Conservation (phyloP, 2,888 invertebrate species). For the Thyatira batis region DNA sequence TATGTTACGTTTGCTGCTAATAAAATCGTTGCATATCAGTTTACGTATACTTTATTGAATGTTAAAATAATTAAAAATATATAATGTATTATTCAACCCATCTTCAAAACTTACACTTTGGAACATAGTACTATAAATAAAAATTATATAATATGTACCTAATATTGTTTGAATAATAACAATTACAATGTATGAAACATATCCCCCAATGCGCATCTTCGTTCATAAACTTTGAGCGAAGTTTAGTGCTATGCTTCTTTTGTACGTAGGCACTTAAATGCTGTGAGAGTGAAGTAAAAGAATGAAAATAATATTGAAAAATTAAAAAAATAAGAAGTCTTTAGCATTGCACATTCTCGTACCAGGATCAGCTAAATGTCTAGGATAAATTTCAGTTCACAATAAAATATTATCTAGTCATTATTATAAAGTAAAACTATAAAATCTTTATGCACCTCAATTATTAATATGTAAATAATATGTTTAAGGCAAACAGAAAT, state of each 20-base stretch:
- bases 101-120: no score
- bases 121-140: no score
- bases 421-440: no score
- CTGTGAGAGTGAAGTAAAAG: constrained; percentile 70
- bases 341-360: constrained; percentile 81
- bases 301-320: constrained; percentile 73
- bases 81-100: no score
- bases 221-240: constrained; percentile 52
- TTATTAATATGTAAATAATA: background rate
- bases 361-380: constrained; percentile 73
- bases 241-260: constrained; percentile 61
- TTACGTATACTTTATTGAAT: no score
- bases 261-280: constrained; percentile 45
- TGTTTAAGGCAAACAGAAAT: constrained; percentile 63
- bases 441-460: no score
- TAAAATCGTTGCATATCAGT: no score
- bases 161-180: no score
- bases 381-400: constrained; percentile 68
- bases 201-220: constrained; percentile 51
- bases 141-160: no score
- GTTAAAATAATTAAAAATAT: no score
- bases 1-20: no score
- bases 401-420: background rate
- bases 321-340: constrained; percentile 75
- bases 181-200: constrained; percentile 37